phyloP scores from a whole-genome alignment of 2,113 vertebrate species.

The Brachyistius frenatus region DNA sequence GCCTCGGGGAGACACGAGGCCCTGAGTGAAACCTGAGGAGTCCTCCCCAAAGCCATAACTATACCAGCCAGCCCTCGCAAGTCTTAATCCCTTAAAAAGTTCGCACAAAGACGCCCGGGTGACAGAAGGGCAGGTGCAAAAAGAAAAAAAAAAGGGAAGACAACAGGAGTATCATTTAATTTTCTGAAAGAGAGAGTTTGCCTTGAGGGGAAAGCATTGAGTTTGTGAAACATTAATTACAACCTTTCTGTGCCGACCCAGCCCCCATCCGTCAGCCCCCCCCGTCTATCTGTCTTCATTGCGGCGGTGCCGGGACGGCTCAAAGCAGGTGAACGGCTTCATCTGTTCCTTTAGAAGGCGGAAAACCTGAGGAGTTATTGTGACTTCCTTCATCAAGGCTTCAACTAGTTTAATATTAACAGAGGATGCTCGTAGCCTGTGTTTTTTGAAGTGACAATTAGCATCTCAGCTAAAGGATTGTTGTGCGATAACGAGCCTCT shows the following conservation, averaged over 20 bases:
- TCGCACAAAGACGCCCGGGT: conserved; percentile 72
- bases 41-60: conserved; percentile 72
- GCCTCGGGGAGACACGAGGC: conserved; percentile 76
- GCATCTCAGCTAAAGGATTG: not conserved
- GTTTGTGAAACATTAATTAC: conserved; percentile 83
- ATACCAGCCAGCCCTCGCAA: conserved; percentile 63
- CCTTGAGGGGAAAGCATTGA: conserved; percentile 55
- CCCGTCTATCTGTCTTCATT: conserved; percentile 65
- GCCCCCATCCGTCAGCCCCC: conserved; percentile 35
- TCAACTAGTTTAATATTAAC: not conserved
- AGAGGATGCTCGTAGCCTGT: not conserved
- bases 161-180: conserved; percentile 76
- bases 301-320: conserved; percentile 43
- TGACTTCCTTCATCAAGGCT: conserved; percentile 14
- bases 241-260: conserved; percentile 51
- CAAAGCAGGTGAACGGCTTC: conserved; percentile 58
- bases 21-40: conserved; percentile 82
- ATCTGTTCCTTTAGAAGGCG: conserved; percentile 52
- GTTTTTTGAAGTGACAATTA: not conserved
- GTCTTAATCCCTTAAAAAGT: conserved; percentile 79
- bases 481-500: not conserved
- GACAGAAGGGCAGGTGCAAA: conserved; percentile 76
- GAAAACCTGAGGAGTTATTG: conserved; percentile 50
- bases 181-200: conserved; percentile 58
- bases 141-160: conserved; percentile 45